phyloP scores from a whole-genome alignment of 2,888 invertebrate genomes.

The Drosophila paracracens region DNA sequence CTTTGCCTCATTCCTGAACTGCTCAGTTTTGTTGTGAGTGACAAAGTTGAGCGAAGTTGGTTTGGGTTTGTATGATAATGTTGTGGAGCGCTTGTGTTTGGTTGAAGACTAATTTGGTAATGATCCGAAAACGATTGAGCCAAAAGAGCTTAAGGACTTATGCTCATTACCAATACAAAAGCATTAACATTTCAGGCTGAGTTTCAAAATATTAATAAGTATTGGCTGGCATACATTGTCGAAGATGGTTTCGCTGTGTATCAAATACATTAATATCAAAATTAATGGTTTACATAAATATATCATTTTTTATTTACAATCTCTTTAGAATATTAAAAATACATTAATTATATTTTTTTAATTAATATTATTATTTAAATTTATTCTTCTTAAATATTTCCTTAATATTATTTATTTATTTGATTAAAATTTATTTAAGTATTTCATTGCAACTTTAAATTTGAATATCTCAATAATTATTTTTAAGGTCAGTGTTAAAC shows the following conservation, averaged over 20 bases:
- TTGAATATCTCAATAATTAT: not conserved
- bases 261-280: not conserved
- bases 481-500: not conserved
- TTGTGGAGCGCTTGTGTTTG: slow-evolving; percentile 3
- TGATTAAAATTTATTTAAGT: too few relatives aligned
- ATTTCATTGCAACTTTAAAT: not conserved
- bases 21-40: slow-evolving; percentile 51
- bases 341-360: not conserved
- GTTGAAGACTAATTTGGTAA: slow-evolving; percentile 23
- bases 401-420: too few relatives aligned
- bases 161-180: slow-evolving; percentile 16
- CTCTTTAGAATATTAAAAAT: not conserved
- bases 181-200: not conserved
- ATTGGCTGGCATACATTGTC: too few relatives aligned
- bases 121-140: slow-evolving; percentile 29
- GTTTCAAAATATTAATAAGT: not conserved
- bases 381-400: too few relatives aligned
- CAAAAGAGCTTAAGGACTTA: slow-evolving; percentile 23
- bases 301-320: not conserved
- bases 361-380: too few relatives aligned
- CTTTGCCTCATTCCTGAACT: slow-evolving; percentile 4
- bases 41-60: not conserved
- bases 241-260: not conserved
- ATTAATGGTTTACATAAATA: not conserved
- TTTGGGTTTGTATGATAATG: not conserved